A percentile compares a stretch with the other conserved stretches of the same genome.
Conservation (phyloP, 1,140 invertebrate genomes). For the Centruroides sculpturatus region DNA sequence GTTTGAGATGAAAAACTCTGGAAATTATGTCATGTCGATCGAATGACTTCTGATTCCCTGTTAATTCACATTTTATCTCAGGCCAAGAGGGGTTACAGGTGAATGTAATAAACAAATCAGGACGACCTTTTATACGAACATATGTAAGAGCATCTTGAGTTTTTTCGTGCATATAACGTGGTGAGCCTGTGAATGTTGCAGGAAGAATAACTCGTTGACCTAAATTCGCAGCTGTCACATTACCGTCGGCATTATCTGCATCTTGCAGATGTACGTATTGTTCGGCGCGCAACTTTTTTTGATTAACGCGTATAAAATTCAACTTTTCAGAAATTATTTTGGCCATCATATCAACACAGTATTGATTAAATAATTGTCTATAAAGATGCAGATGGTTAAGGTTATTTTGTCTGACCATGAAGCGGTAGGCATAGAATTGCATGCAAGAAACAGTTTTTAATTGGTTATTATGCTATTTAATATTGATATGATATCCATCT, state of each 20-base stretch:
- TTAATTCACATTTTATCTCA: constrained; percentile 24
- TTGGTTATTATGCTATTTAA: no score
- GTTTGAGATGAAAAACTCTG: no score
- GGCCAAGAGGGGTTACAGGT: constrained; percentile 33
- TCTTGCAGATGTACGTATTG: neutral
- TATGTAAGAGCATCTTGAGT: no score
- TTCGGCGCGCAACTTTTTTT: neutral
- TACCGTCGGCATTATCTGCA: neutral
- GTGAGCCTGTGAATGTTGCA: constrained; percentile 2
- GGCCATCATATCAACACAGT: neutral
- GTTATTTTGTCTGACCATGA: no score
- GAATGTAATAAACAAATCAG: constrained; percentile 34
- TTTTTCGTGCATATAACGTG: constrained; percentile 26
- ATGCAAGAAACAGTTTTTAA: no score
- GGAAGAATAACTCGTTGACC: constrained; percentile 8
- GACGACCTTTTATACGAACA: constrained; percentile 31
- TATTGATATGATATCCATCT: no score
- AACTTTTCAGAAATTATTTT: neutral
- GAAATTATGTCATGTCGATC: neutral
- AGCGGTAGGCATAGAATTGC: no score
- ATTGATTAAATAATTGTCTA: no score
- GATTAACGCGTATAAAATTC: neutral
- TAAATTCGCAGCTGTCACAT: neutral
- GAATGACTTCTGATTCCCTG: constrained; percentile 13
- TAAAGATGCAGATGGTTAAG: no score